Evolutionary conservation across 2,888 invertebrate genomes (phyloP).

Genomic region (Dasypolia templi): DNA sequence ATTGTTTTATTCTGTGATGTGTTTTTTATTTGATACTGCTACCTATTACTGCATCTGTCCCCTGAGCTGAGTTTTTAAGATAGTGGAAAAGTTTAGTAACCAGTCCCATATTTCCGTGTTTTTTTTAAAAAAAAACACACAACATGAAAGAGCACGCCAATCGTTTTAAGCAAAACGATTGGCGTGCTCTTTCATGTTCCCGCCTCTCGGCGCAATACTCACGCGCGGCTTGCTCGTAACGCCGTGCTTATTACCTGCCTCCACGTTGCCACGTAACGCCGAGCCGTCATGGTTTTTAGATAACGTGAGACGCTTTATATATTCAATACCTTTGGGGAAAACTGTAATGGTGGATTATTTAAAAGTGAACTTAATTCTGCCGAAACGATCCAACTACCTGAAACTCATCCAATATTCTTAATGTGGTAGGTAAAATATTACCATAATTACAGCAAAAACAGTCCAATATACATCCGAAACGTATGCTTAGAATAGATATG

Average conservation of each 20-base stretch:
- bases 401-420: background rate
- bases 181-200: slow-evolving; percentile 25
- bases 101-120: background rate
- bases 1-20: slow-evolving; percentile 22
- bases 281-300: too few relatives aligned
- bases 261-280: slow-evolving; percentile 3
- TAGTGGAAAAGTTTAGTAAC: background rate
- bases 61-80: background rate
- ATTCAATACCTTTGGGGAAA: slow-evolving; percentile 13
- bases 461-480: background rate
- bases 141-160: too few relatives aligned
- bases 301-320: slow-evolving; percentile 18
- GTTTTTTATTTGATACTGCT: slow-evolving; percentile 28
- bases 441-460: background rate
- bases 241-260: slow-evolving; percentile 22
- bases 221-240: slow-evolving; percentile 31
- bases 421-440: background rate
- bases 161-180: too few relatives aligned
- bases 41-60: background rate
- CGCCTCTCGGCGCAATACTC: slow-evolving; percentile 30
- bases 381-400: too few relatives aligned
- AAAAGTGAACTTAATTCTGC: background rate
- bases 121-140: too few relatives aligned
- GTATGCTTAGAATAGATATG: background rate
- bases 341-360: background rate